Evolutionary conservation across 2,797 vertebrate species (phyloP), one percentile per base, ranked within the genome.

Genomic region (Knipowitschia caucasica): DNA sequence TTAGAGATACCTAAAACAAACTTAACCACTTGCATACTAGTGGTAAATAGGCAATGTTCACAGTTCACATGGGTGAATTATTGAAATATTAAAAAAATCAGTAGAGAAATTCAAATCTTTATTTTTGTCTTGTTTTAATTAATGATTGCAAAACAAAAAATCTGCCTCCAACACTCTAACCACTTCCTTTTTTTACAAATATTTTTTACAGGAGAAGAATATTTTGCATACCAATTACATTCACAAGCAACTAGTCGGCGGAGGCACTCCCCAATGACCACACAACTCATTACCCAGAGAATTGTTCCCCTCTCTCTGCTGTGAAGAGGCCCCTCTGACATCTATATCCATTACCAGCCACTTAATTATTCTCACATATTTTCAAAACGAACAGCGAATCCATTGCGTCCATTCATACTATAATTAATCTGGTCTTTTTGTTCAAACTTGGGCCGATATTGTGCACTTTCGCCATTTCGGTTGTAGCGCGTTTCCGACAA

Each of bases 331-430:
- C n/a, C 14, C 29, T 33, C n/a, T 33, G 11, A 34, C 44, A 31
- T 12, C 4, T 21, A 49, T 23, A n/a, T 33, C 46, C 18, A 49
- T 49, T 34, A 23, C 12, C 30, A 29, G 30, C 34, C 5, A 5
- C 6, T 20, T 49, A 49, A 33, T 49, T 49, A 31, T 30, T 7
- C 45, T 20, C 44, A 47, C 44, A 30, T 31, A 20, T 47, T 31
- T 20, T 47, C 17, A 30, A 31, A 47, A 47, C 21, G 45, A 31
- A 47, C 26, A 47, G 45, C 17, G 11, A 23, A 49, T 34, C 30
- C 12, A 49, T 49, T 49, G 18, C 10, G 15, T 10, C n/a, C 7
- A 7, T 10, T 29, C 2, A 49, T 20, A 14, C 12, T 6, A 18
- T 34, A 21, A 33, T 33, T 33, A 33, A 33, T 33, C 12, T 23